Conservation (phyloP, 2,888 invertebrate species). For the Autographa gamma region DNA sequence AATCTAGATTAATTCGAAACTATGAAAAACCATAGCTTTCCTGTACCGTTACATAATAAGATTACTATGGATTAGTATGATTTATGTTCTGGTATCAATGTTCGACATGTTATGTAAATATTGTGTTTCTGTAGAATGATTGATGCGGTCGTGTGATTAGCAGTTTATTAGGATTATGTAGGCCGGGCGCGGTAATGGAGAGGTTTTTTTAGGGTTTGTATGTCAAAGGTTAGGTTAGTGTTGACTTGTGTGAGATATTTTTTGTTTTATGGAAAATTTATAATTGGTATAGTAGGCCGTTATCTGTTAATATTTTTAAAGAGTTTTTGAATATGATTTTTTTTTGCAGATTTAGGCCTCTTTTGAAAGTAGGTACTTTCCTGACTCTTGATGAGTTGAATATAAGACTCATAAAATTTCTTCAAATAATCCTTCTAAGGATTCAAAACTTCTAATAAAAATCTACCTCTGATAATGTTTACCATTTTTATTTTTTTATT, state of each 20-base stretch:
- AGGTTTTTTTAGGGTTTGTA: conserved; percentile 6
- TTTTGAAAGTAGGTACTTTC: no score
- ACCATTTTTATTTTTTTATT: no score
- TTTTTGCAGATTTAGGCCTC: no score
- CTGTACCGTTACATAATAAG: conserved; percentile 12
- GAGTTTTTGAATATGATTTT: no score
- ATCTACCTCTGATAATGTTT: no score
- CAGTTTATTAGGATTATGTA: conserved; percentile 46
- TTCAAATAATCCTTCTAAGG: no score
- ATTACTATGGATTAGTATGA: conserved; percentile 36
- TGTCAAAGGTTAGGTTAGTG: not conserved
- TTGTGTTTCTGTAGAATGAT: conserved; percentile 42
- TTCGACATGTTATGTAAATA: conserved; percentile 18
- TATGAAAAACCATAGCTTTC: not conserved
- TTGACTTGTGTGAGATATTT: not conserved
- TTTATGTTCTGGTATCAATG: conserved; percentile 48
- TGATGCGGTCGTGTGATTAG: conserved; percentile 48
- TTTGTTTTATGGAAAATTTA: no score
- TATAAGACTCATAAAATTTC: no score
- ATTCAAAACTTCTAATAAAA: no score
- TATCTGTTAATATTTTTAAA: no score
- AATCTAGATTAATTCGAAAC: not conserved
- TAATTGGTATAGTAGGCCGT: no score
- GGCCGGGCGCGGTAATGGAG: conserved; percentile 18
- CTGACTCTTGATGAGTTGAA: no score